These are phyloP conservation scores for Semibalanus balanoides DNA, from an alignment of 1,140 invertebrate genomes.

Conservation along the genomic window DNA sequence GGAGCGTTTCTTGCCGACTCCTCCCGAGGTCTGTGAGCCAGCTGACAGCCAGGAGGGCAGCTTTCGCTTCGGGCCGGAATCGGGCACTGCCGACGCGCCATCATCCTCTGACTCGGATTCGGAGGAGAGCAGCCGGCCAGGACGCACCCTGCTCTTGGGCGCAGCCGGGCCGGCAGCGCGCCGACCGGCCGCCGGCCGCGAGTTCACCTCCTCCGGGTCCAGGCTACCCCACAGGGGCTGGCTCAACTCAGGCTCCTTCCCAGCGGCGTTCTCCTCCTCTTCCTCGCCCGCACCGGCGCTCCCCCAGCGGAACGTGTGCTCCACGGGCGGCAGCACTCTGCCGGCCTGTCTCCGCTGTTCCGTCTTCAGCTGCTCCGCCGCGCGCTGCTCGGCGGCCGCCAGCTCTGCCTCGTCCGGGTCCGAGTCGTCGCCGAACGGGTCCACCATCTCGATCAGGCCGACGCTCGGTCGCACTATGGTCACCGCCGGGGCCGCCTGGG, in stretches of 20 bases:
- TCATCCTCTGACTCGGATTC: background rate
- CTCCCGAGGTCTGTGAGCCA: no score
- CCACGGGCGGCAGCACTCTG: no score
- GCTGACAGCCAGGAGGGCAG: background rate
- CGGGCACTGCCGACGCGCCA: no score
- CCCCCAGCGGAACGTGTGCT: background rate
- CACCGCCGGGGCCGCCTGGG: no score
- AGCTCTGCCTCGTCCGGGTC: constrained; percentile 1
- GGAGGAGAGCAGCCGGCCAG: background rate
- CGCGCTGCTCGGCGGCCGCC: background rate
- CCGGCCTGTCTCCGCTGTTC: background rate
- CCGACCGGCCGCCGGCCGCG: no score
- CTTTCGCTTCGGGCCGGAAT: background rate
- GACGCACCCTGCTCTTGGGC: background rate
- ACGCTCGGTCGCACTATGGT: background rate
- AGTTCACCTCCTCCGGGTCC: background rate
- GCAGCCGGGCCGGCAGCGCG: no score
- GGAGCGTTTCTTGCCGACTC: background rate
- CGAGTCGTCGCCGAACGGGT: constrained; percentile 3
- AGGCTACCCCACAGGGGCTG: background rate
- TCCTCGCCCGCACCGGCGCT: background rate
- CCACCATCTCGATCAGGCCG: background rate
- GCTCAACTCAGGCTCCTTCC: background rate
- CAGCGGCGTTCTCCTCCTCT: background rate
- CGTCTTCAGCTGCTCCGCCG: background rate